Evolutionary conservation across 2,113 vertebrate species (phyloP).

Genomic region (Bubo scandiacus): DNA sequence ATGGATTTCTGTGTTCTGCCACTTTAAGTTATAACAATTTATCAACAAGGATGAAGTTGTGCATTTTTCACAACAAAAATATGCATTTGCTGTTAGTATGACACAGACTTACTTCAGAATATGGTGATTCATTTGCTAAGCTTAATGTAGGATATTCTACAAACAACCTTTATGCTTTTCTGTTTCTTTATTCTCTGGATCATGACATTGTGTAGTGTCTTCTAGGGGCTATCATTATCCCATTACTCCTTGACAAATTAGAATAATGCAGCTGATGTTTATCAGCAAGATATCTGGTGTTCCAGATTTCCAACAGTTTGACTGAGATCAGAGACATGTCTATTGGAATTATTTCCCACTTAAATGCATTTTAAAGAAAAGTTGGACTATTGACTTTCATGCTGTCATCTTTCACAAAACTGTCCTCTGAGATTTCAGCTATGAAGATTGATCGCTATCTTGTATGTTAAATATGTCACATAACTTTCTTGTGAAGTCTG

Average conservation of each 20-base stretch:
- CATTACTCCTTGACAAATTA: not conserved
- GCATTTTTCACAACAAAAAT: not conserved
- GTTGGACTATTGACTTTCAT: not conserved
- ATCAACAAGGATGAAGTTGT: not conserved
- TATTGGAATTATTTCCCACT: not conserved
- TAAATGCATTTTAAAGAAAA: not conserved
- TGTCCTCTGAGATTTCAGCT: not conserved
- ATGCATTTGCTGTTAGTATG: not conserved
- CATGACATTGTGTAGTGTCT: not conserved
- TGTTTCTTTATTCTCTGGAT: not conserved
- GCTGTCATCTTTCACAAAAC: not conserved
- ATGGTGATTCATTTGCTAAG: not conserved
- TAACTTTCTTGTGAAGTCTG: not conserved
- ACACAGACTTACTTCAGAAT: not conserved
- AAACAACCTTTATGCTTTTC: rapidly evolving
- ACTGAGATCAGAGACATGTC: not conserved
- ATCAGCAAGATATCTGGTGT: not conserved
- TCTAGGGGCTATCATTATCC: not conserved
- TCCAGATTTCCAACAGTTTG: not conserved
- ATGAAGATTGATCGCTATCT: not conserved
- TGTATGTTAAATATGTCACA: not conserved
- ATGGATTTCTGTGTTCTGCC: not conserved
- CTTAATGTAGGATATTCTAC: not conserved
- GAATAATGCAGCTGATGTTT: not conserved
- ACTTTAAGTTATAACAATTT: not conserved